Conservation (phyloP, 1,140 invertebrate genomes). For the Bombus cullumanus region DNA sequence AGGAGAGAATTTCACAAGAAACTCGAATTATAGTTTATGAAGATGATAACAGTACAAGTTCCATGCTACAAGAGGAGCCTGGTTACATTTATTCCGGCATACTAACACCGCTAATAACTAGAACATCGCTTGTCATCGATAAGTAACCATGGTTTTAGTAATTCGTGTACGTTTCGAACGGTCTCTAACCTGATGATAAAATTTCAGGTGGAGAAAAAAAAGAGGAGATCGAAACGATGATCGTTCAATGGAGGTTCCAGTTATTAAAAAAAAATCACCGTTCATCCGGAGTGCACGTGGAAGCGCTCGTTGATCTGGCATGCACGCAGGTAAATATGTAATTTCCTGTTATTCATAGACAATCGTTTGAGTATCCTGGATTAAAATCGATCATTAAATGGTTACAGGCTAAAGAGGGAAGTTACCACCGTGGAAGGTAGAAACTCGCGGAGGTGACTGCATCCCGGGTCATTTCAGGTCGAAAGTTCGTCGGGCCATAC, state of each 20-base stretch:
- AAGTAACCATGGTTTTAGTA: background rate
- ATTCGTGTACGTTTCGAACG: background rate
- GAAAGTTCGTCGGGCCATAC: constrained; percentile 67
- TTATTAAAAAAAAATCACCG: background rate
- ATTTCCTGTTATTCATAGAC: constrained; percentile 62
- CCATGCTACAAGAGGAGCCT: background rate
- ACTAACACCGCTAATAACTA: background rate
- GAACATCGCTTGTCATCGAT: background rate
- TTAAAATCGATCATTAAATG: constrained; percentile 50
- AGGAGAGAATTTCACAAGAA: background rate
- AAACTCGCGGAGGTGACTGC: constrained; percentile 51
- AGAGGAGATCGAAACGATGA: background rate
- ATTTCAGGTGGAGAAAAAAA: background rate
- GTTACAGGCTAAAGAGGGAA: background rate
- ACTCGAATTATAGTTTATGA: background rate
- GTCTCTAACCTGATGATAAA: background rate
- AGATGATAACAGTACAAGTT: background rate
- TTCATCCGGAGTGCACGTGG: background rate
- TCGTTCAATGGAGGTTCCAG: background rate
- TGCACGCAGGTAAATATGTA: constrained; percentile 45
- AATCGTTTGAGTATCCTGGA: constrained; percentile 54
- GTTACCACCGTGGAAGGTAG: constrained; percentile 21
- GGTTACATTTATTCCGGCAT: background rate
- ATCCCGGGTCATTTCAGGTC: constrained; percentile 67
- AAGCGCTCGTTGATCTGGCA: background rate